Conservation (phyloP, 1,140 invertebrate genomes). For the Phenacoccus solenopsis region DNA sequence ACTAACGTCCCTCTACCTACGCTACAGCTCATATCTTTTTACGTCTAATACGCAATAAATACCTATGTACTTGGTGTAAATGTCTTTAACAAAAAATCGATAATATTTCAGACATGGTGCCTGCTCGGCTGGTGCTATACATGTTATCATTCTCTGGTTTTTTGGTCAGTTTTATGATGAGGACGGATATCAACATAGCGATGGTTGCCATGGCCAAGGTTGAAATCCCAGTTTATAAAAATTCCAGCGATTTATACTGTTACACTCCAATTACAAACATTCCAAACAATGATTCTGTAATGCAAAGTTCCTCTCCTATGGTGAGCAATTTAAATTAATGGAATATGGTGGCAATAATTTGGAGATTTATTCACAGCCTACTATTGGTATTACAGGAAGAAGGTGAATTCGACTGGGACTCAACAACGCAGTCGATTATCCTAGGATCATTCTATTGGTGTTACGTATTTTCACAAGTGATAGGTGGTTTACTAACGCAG, state of each 20-base stretch:
- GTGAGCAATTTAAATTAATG: too few relatives aligned
- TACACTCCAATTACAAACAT: constrained; percentile 27
- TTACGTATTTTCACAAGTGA: constrained; percentile 54
- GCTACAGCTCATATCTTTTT: too few relatives aligned
- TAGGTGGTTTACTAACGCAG: constrained; percentile 59
- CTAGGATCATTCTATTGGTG: constrained; percentile 58
- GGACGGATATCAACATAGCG: constrained; percentile 57
- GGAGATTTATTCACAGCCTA: too few relatives aligned
- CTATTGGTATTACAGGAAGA: constrained; percentile 29
- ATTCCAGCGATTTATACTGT: constrained; percentile 26
- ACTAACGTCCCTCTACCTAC: too few relatives aligned
- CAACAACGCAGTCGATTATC: constrained; percentile 45
- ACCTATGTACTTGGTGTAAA: too few relatives aligned
- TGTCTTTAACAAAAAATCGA: too few relatives aligned
- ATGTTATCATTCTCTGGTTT: constrained; percentile 57
- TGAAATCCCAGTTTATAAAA: constrained; percentile 26
- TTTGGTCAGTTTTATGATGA: constrained; percentile 61
- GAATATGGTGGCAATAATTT: too few relatives aligned
- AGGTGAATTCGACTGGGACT: constrained; percentile 48
- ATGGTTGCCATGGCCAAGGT: constrained; percentile 51
- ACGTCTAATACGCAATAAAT: too few relatives aligned
- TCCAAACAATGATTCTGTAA: neutral
- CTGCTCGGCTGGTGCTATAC: constrained; percentile 52
- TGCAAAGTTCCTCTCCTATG: neutral
- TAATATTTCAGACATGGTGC: constrained; percentile 41